Percentiles rank a stretch among this genome's conserved stretches.
Conservation (phyloP, 2,113 vertebrate species). For the Actinemys pallida region DNA sequence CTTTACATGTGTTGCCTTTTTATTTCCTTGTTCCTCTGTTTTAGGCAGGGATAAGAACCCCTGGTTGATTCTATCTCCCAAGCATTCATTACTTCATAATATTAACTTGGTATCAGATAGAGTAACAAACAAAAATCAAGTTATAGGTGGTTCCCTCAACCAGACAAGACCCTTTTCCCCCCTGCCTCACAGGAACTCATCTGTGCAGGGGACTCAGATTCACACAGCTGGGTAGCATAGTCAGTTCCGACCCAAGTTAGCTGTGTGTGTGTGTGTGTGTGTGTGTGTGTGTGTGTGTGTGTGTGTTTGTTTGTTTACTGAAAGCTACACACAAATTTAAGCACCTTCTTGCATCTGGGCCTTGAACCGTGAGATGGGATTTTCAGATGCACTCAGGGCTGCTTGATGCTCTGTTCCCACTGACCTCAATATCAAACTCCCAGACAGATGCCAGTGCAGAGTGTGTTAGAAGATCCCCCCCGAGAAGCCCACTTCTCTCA, state of each 20-base stretch:
- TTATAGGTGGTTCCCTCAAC: background rate
- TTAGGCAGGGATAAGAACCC: background rate
- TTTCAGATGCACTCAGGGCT: background rate
- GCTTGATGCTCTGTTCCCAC: background rate
- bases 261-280: too few relatives aligned
- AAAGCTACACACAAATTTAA: background rate
- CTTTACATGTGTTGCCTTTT: constrained; percentile 10
- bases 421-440: background rate
- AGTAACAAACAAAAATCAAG: background rate
- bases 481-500: background rate
- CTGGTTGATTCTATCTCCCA: background rate
- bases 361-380: background rate
- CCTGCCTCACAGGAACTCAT: background rate
- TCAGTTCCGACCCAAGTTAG: background rate
- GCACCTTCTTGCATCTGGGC: background rate
- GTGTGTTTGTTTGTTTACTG: background rate
- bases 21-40: background rate
- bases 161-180: background rate
- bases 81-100: background rate
- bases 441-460: background rate
- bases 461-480: background rate
- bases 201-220: background rate
- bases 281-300: accelerated
- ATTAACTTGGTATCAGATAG: background rate
- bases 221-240: background rate